phyloP scores from a whole-genome alignment of 2,888 invertebrate genomes.

The Metopia argyrocephala region DNA sequence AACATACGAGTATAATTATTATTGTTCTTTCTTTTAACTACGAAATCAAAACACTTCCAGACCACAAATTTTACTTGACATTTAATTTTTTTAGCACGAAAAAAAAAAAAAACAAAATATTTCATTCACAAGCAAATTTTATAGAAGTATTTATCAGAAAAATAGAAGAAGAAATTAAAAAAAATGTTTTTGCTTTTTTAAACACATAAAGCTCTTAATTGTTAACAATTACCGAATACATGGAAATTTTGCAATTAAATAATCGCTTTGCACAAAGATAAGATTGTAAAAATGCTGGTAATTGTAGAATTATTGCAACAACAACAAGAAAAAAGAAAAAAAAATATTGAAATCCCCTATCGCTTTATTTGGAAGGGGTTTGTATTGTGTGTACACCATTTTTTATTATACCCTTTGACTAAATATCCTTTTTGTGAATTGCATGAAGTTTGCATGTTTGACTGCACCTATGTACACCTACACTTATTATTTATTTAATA shows the following conservation, averaged over 20 bases:
- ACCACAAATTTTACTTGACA: neutral
- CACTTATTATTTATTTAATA: no score
- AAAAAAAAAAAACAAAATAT: neutral
- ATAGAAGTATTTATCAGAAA: neutral
- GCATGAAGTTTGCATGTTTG: no score
- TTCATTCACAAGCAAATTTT: neutral
- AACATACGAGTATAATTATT: neutral
- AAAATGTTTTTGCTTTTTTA: neutral
- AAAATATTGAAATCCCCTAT: no score
- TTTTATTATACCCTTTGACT: no score
- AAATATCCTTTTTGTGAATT: no score
- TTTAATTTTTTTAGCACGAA: neutral
- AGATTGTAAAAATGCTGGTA: neutral
- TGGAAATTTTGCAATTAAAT: constrained; percentile 27
- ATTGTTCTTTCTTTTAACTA: neutral
- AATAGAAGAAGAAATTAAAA: neutral
- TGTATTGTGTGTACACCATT: no score
- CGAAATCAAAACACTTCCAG: neutral
- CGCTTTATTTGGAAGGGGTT: no score
- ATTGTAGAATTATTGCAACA: no score
- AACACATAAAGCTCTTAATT: neutral
- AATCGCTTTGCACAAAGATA: neutral
- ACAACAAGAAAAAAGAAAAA: constrained; percentile 15
- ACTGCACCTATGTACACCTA: no score
- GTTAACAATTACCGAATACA: neutral